phyloP scores from a whole-genome alignment of 2,797 vertebrate genomes.

The Poeciliopsis presidionis region DNA sequence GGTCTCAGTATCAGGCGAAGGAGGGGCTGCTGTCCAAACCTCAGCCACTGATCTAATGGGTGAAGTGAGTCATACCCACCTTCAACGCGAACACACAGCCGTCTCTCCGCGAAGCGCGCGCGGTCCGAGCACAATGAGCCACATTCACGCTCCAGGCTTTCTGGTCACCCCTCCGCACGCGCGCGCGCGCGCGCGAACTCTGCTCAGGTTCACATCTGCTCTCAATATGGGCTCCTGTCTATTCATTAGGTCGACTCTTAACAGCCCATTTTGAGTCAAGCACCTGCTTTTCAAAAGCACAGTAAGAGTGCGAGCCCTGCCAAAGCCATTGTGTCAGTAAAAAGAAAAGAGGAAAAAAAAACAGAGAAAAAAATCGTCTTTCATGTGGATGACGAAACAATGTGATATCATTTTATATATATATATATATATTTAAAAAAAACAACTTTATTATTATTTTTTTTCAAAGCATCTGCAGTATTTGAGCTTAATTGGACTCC shows the following conservation, averaged over 20 bases:
- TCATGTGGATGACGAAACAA: constrained; percentile 36
- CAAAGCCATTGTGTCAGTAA: constrained; percentile 33
- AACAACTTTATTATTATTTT: background rate
- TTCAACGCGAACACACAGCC: constrained; percentile 68
- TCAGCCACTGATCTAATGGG: constrained; percentile 81
- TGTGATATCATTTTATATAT: background rate
- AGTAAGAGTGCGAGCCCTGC: constrained; percentile 32
- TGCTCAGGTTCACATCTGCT: constrained; percentile 70
- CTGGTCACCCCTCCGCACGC: constrained; percentile 59
- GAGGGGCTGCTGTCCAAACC: constrained; percentile 75
- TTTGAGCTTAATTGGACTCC: constrained; percentile 73
- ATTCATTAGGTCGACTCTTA: constrained; percentile 58
- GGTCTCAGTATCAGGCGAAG: constrained; percentile 72
- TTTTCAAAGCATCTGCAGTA: constrained; percentile 58
- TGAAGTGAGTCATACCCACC: constrained; percentile 83
- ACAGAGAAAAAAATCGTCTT: background rate
- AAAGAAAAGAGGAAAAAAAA: constrained; percentile 21
- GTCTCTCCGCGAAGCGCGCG: constrained; percentile 76
- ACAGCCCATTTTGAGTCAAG: constrained; percentile 52
- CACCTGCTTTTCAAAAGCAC: constrained; percentile 68
- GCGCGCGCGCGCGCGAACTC: too few species aligned
- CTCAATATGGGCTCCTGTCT: constrained; percentile 56
- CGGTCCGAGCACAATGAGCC: constrained; percentile 69
- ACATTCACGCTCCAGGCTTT: constrained; percentile 61
- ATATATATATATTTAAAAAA: too few species aligned